These are phyloP conservation scores for Catamblyrhynchus diadema DNA, from an alignment of 2,797 vertebrate species.

Conservation along the genomic window DNA sequence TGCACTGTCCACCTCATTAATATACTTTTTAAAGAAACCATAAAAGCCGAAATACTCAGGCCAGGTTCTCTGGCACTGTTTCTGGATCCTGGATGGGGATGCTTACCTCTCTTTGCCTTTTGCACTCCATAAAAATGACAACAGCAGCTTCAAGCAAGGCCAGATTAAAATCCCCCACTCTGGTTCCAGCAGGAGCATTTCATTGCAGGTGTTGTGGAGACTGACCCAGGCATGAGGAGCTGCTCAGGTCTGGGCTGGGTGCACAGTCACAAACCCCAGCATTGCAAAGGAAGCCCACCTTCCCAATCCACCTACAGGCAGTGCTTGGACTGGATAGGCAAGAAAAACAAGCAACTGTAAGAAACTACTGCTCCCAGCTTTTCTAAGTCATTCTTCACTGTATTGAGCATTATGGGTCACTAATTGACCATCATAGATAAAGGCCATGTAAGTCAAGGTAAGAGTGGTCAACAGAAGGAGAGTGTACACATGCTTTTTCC, in stretches of 20 bases:
- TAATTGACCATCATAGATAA: background rate
- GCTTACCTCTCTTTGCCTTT: background rate
- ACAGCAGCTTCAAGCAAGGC: background rate
- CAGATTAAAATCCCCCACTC: background rate
- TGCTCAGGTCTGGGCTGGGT: background rate
- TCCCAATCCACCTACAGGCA: background rate
- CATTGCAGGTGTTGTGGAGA: background rate
- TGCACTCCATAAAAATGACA: background rate
- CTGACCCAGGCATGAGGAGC: background rate
- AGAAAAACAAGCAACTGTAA: background rate
- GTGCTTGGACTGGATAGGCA: background rate
- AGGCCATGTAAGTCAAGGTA: background rate
- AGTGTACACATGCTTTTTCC: fast-evolving
- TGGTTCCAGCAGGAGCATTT: background rate
- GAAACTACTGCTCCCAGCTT: background rate
- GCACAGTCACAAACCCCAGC: background rate
- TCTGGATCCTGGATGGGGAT: background rate
- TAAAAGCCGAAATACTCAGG: background rate
- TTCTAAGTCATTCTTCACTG: background rate
- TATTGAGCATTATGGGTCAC: background rate
- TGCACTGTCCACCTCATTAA: background rate
- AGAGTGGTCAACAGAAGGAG: background rate
- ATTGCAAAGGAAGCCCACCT: background rate
- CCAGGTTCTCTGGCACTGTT: background rate
- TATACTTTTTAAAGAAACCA: background rate